Conservation (phyloP, 23 tunicate species). For the Aplidium turbinatum region DNA sequence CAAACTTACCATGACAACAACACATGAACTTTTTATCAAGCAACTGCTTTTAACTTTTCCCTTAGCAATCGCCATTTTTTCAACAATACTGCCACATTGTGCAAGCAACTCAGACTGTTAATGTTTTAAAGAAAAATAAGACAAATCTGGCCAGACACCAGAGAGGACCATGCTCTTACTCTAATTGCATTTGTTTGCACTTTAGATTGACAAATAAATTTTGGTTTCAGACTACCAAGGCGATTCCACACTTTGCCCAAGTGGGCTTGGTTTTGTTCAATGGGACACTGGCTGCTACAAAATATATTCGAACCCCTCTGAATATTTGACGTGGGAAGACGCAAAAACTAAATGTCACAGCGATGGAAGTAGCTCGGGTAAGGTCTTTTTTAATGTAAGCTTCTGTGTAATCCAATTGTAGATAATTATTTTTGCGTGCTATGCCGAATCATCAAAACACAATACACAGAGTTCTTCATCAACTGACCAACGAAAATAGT, state of each 20-base stretch:
- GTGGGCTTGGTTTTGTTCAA: slow-evolving; percentile 43
- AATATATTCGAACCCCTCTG: slow-evolving; percentile 22
- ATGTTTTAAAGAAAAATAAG: no score
- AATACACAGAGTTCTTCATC: no score
- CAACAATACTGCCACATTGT: no score
- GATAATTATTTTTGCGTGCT: not conserved
- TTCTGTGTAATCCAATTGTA: not conserved
- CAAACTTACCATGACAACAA: not conserved
- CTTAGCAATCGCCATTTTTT: no score
- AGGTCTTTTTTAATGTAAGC: no score
- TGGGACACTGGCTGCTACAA: slow-evolving; percentile 90
- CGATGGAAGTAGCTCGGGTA: slow-evolving; percentile 43
- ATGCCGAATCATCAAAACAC: no score
- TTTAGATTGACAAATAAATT: not conserved
- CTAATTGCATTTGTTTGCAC: no score
- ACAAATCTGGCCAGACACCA: no score
- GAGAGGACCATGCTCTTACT: not conserved
- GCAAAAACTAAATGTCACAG: slow-evolving; percentile 51
- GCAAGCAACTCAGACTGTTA: no score
- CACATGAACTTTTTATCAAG: no score
- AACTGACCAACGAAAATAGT: no score
- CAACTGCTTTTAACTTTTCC: no score
- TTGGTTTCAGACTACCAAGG: slow-evolving; percentile 20
- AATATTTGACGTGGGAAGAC: slow-evolving; percentile 51
- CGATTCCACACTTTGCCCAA: slow-evolving; percentile 42